phyloP scores from a whole-genome alignment of 2,113 vertebrate species.

The Oncorhynchus masou region DNA sequence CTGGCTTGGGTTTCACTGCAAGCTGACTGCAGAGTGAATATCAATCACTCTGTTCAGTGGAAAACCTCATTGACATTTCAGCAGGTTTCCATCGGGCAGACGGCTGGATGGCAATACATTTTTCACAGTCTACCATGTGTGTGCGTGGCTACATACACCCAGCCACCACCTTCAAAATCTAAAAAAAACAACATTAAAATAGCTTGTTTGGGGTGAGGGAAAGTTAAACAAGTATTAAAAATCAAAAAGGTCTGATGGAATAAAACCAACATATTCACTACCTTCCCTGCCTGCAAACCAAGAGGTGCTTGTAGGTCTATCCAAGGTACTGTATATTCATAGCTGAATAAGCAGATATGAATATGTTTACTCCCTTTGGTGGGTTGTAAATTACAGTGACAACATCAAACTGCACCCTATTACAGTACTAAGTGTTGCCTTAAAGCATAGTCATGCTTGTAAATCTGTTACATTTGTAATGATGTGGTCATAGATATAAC shows the following conservation, averaged over 20 bases:
- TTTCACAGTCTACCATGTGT: too few relatives aligned
- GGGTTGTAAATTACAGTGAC: too few relatives aligned
- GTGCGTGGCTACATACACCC: background rate
- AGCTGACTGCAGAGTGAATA: background rate
- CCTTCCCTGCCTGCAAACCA: too few relatives aligned
- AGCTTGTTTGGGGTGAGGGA: background rate
- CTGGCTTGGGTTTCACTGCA: background rate
- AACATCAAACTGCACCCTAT: too few relatives aligned
- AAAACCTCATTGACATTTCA: background rate
- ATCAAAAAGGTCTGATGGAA: background rate
- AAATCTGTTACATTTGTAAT: background rate
- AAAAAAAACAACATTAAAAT: background rate
- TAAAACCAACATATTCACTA: too few relatives aligned
- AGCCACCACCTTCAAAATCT: background rate
- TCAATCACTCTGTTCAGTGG: background rate
- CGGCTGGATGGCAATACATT: too few relatives aligned
- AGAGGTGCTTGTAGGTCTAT: too few relatives aligned
- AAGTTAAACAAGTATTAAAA: background rate
- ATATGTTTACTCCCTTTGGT: too few relatives aligned
- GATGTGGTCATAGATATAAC: constrained; percentile 57
- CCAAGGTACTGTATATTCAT: too few relatives aligned
- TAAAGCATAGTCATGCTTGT: background rate
- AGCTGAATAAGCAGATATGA: too few relatives aligned
- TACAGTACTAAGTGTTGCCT: too few relatives aligned
- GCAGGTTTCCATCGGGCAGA: background rate